These are phyloP conservation scores for Thaumetopoea pityocampa DNA, from an alignment of 1,140 invertebrate genomes.

Conservation along the genomic window DNA sequence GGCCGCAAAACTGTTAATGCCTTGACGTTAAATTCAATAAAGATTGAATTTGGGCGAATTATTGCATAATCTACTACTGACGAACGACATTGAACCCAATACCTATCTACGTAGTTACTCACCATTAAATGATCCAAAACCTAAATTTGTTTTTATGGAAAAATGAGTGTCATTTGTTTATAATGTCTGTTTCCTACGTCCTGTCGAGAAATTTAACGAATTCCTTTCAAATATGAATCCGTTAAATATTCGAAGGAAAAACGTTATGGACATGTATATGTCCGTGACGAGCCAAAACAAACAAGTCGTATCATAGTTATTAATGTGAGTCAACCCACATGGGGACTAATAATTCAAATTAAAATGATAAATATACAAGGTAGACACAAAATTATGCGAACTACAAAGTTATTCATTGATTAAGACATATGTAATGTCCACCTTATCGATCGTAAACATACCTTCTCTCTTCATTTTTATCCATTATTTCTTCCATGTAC, in stretches of 20 bases:
- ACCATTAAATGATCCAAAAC: neutral
- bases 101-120: neutral
- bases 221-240: slow-evolving; percentile 54
- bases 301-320: slow-evolving; percentile 1
- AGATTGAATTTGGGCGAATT: too few species aligned
- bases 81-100: too few species aligned
- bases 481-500: slow-evolving; percentile 43
- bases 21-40: too few species aligned
- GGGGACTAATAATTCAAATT: slow-evolving; percentile 4
- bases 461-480: slow-evolving; percentile 60
- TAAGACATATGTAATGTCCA: slow-evolving; percentile 44
- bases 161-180: neutral
- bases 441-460: slow-evolving; percentile 68
- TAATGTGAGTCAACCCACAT: slow-evolving; percentile 2
- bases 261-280: slow-evolving; percentile 56
- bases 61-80: too few species aligned
- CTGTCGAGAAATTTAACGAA: slow-evolving; percentile 9
- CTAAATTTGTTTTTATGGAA: too few species aligned
- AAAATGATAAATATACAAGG: slow-evolving; percentile 12
- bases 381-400: slow-evolving; percentile 6
- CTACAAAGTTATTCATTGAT: slow-evolving; percentile 40
- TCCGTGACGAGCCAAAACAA: slow-evolving; percentile 17
- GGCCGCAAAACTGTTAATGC: too few species aligned
- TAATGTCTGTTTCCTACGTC: slow-evolving; percentile 1
- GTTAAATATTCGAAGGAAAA: slow-evolving; percentile 72